Evolutionary conservation across 2,113 vertebrate genomes (phyloP).

Genomic region (Circaetus gallicus): DNA sequence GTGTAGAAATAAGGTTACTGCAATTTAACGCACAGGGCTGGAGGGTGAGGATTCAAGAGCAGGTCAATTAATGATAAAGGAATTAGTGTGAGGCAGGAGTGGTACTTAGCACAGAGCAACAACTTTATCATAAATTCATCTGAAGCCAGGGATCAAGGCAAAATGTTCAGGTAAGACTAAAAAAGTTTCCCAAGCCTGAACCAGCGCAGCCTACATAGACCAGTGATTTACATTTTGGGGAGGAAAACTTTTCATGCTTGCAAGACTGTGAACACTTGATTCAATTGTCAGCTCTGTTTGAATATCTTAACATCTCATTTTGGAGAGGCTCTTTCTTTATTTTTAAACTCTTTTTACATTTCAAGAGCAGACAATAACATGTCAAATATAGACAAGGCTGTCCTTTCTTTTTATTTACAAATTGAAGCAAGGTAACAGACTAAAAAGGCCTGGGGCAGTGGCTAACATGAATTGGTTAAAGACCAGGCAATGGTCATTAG

Average conservation of each 20-base stretch:
- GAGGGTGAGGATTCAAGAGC: not conserved
- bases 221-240: not conserved
- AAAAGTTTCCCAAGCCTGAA: not conserved
- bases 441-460: not conserved
- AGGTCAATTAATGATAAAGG: not conserved
- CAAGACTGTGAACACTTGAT: not conserved
- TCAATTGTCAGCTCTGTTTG: not conserved
- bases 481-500: not conserved
- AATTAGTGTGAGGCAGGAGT: not conserved
- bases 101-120: not conserved
- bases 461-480: not conserved
- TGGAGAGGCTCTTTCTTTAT: not conserved
- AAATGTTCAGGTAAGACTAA: not conserved
- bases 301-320: slow-evolving; percentile 20
- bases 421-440: not conserved
- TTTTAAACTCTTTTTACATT: slow-evolving; percentile 9
- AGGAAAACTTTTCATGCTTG: not conserved
- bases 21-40: not conserved
- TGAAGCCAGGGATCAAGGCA: not conserved
- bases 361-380: not conserved
- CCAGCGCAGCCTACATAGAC: not conserved
- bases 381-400: not conserved
- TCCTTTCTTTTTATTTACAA: not conserved
- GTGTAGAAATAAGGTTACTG: not conserved
- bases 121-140: not conserved